Evolutionary conservation across 23 tunicate species (phyloP).

Genomic region (Clavelina lepadiformis): DNA sequence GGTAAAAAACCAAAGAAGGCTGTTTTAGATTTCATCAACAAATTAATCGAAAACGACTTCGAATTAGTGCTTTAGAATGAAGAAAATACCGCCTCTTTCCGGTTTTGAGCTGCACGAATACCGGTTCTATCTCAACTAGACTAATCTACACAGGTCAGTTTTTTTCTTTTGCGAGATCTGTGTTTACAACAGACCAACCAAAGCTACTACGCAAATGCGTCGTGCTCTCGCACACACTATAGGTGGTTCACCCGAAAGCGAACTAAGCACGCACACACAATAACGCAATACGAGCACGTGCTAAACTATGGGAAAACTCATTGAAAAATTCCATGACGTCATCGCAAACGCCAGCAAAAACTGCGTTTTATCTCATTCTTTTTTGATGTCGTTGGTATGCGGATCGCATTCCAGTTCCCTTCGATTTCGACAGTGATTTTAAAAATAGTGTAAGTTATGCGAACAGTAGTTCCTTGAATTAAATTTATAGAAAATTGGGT

Average conservation of each 20-base stretch:
- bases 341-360: constrained; percentile 18
- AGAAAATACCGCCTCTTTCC: constrained; percentile 13
- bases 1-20: too few species aligned
- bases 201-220: constrained; percentile 25
- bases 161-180: background rate
- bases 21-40: background rate
- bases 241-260: too few species aligned
- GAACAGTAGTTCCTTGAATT: too few species aligned
- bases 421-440: too few species aligned
- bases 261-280: constrained; percentile 40
- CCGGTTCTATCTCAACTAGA: constrained; percentile 37
- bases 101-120: constrained; percentile 4
- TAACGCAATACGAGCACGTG: constrained; percentile 8
- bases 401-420: too few species aligned
- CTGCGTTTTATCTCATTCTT: too few species aligned
- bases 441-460: too few species aligned
- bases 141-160: background rate
- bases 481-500: too few species aligned
- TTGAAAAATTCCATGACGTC: constrained; percentile 99
- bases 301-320: constrained; percentile 53
- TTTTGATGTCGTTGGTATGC: too few species aligned
- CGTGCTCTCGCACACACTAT: too few species aligned
- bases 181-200: constrained; percentile 1
- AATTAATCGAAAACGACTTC: background rate
- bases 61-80: background rate